Base-by-base conservation (phyloP, 30 jellyfish, hydroid and myxozoan genomes). In the Hydractinia symbiolongicarpus region DNA sequence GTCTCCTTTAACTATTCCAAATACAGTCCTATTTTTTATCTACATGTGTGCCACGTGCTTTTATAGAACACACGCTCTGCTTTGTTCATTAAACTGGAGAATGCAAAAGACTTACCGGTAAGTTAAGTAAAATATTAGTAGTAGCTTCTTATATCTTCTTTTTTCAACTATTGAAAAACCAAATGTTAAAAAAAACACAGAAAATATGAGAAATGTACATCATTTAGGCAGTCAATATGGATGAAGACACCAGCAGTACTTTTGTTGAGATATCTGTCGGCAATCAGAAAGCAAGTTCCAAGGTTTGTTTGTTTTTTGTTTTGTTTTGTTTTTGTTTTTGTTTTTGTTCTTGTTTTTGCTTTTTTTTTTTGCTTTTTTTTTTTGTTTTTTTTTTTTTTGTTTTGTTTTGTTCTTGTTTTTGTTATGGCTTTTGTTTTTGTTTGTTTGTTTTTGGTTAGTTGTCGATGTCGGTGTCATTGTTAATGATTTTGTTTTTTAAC, bases 231-330 rank as follows among this genome's bases (percentile, higher is more conserved):
- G 76, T 87, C 20, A 72, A 75, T 66, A 66, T 50, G 20, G 93
- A 79, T 19, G 88, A 90, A 78, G 94, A 82, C 52, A 81, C 94
- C 1, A 76, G 91, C 75, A 81, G 79, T 55, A 86, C 95, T 40
- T 81, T 81, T 58, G 89, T 94, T 82, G 88, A 85, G 52, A 78
- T 90, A 19, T 85, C 95, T 57, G 95, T 90, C 51, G 95, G 95
- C 44, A 90, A 90, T 79, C 82, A 73, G 51, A 77, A 81, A 60
- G 88, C 79, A 52, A 56, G 71, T 61, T 81, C 97, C 30, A 90
- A 86, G 94, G 97, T 90, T 53, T 5, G 80, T n/a, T 50, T 8
- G 44, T 14, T n/a, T 14, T n/a, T 21, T n/a, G 13, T 30, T 30
- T 30, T 30, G 44, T 30, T 30, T 30, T 30, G 44, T 30, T 30